phyloP scores from a whole-genome alignment of 2,888 invertebrate genomes.

The Oasisia sp. region DNA sequence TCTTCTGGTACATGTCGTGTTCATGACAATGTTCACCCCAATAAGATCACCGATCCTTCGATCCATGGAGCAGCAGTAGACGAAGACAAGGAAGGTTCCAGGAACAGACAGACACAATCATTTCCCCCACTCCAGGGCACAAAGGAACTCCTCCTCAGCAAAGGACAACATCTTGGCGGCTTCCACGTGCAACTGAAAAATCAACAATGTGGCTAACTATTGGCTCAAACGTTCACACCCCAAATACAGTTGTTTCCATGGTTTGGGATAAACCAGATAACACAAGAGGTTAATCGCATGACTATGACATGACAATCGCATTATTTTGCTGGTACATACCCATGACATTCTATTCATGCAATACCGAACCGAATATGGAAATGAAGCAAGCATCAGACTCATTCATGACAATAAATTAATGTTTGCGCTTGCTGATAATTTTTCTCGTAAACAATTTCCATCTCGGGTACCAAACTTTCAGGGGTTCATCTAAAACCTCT shows the following conservation, averaged over 20 bases:
- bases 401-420: too few relatives aligned
- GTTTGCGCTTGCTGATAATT: too few relatives aligned
- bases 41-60: not conserved
- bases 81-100: not conserved
- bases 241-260: too few relatives aligned
- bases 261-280: too few relatives aligned
- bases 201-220: not conserved
- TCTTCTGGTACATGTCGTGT: not conserved
- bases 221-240: not conserved
- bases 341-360: not conserved
- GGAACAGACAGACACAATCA: constrained; percentile 21
- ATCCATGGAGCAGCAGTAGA: not conserved
- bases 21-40: not conserved
- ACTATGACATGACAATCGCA: not conserved
- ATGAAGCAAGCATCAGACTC: too few relatives aligned
- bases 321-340: not conserved
- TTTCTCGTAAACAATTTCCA: too few relatives aligned
- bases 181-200: constrained; percentile 66
- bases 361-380: too few relatives aligned
- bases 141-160: constrained; percentile 67
- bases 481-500: too few relatives aligned
- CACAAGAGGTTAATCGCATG: too few relatives aligned
- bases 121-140: constrained; percentile 66
- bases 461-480: too few relatives aligned
- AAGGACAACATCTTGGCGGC: constrained; percentile 66